A percentile compares a stretch with the other conserved stretches of the same genome.
Conservation (phyloP, 2,888 invertebrate species). For the Atherix ibis region DNA sequence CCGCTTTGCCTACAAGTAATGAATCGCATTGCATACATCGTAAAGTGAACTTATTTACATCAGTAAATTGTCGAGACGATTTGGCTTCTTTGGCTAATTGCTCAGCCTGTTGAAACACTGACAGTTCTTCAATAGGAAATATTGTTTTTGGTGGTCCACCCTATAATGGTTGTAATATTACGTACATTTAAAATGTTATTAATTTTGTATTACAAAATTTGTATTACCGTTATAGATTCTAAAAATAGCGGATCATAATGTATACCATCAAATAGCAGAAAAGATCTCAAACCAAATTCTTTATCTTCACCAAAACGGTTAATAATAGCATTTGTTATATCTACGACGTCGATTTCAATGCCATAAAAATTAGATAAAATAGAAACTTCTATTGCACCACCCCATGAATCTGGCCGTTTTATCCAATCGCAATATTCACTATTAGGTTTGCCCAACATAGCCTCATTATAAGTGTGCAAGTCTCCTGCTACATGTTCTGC, state of each 20-base stretch:
- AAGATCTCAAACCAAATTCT: conserved; percentile 65
- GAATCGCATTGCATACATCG: conserved; percentile 69
- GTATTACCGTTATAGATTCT: conserved; percentile 61
- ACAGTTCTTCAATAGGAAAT: conserved; percentile 59
- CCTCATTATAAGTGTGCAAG: conserved; percentile 64
- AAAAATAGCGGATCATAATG: conserved; percentile 90
- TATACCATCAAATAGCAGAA: conserved; percentile 86
- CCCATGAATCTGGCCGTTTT: conserved; percentile 76
- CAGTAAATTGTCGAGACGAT: conserved; percentile 78
- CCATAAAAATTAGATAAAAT: conserved; percentile 75
- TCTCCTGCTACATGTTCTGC: conserved; percentile 69
- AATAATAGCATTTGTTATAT: conserved; percentile 76
- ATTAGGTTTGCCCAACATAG: conserved; percentile 70
- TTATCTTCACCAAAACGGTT: conserved; percentile 90
- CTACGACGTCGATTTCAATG: conserved; percentile 85
- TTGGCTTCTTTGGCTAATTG: conserved; percentile 78
- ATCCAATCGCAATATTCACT: conserved; percentile 85
- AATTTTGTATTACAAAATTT: background rate
- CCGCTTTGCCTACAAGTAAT: conserved; percentile 59
- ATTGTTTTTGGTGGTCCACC: conserved; percentile 60
- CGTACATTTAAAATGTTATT: background rate
- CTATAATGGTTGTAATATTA: conserved; percentile 31
- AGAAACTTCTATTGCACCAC: conserved; percentile 88
- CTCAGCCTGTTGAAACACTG: conserved; percentile 61
- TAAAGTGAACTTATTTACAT: conserved; percentile 71